These are phyloP conservation scores for Anableps anableps DNA, from an alignment of 2,797 vertebrate genomes.

Conservation along the genomic window DNA sequence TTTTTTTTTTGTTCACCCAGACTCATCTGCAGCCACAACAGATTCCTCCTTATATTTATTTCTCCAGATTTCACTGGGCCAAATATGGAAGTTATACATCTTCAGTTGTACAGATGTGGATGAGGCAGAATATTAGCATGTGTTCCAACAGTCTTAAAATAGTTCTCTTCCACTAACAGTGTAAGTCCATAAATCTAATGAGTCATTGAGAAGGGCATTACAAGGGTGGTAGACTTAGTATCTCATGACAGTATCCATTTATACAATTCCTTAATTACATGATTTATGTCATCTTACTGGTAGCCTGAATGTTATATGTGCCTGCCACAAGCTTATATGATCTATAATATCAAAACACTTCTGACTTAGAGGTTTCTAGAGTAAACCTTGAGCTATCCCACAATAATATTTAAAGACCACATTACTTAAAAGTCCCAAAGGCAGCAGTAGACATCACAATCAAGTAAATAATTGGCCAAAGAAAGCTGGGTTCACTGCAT, in stretches of 20 bases:
- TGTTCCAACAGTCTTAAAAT: slow-evolving; percentile 49
- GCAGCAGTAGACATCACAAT: slow-evolving; percentile 14
- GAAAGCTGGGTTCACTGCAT: slow-evolving; percentile 41
- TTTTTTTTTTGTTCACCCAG: neutral
- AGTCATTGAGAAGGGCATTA: slow-evolving; percentile 15
- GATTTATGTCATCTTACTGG: neutral
- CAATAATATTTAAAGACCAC: slow-evolving; percentile 34
- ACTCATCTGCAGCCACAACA: neutral
- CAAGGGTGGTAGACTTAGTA: neutral
- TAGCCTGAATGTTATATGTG: neutral
- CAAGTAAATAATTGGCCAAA: slow-evolving; percentile 33
- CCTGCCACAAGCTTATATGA: neutral
- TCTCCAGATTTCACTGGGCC: slow-evolving; percentile 23
- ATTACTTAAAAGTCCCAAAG: slow-evolving; percentile 21
- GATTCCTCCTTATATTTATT: slow-evolving; percentile 2
- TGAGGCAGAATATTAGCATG: slow-evolving; percentile 48
- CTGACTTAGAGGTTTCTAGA: slow-evolving; percentile 24
- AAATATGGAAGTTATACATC: slow-evolving; percentile 45
- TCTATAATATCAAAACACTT: neutral
- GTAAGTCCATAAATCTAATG: slow-evolving; percentile 51
- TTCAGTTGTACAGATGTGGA: slow-evolving; percentile 35
- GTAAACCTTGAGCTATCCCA: slow-evolving; percentile 14
- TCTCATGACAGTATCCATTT: slow-evolving; percentile 2
- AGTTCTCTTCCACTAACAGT: slow-evolving; percentile 35
- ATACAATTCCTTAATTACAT: neutral